These are phyloP conservation scores for Platichthys stellatus DNA, from an alignment of 2,113 vertebrate genomes.

Conservation along the genomic window DNA sequence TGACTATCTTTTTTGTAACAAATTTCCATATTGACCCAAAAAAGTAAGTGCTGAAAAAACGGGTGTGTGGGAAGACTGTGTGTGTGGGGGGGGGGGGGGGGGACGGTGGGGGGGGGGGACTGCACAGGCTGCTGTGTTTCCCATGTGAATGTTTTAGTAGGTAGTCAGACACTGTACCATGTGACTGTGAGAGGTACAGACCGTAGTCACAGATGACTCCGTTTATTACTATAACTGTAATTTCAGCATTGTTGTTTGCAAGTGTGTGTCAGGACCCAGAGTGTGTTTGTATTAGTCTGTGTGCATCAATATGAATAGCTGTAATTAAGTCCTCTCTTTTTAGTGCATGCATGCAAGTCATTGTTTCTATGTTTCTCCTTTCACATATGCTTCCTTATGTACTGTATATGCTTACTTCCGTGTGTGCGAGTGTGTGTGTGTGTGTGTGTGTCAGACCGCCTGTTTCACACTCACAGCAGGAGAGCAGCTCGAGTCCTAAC, in stretches of 20 bases:
- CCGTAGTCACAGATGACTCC: neutral
- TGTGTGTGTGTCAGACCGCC: conserved; percentile 1
- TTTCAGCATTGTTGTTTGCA: no score
- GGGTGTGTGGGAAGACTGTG: neutral
- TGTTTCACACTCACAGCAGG: conserved; percentile 55
- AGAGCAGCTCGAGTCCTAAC: conserved; percentile 73
- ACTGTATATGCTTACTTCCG: conserved; percentile 1
- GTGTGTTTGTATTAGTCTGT: neutral
- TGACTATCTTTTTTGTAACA: neutral
- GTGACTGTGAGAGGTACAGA: no score
- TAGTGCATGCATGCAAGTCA: neutral
- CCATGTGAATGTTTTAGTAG: conserved; percentile 16
- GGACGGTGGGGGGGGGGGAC: neutral
- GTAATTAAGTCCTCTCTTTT: neutral
- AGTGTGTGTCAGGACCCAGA: no score
- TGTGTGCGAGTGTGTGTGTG: conserved; percentile 16
- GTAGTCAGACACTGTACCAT: conserved; percentile 1
- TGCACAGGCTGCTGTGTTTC: conserved; percentile 18
- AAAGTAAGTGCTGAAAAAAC: neutral
- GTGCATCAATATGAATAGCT: neutral
- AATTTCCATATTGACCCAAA: conserved; percentile 39
- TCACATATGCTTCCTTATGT: conserved; percentile 9
- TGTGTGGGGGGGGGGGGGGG: no score
- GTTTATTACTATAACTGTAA: neutral
- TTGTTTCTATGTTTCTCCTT: neutral